A percentile compares a stretch with the other conserved stretches of the same genome.
Conservation (phyloP, 2,113 vertebrate species). For the Pluvianellus socialis region DNA sequence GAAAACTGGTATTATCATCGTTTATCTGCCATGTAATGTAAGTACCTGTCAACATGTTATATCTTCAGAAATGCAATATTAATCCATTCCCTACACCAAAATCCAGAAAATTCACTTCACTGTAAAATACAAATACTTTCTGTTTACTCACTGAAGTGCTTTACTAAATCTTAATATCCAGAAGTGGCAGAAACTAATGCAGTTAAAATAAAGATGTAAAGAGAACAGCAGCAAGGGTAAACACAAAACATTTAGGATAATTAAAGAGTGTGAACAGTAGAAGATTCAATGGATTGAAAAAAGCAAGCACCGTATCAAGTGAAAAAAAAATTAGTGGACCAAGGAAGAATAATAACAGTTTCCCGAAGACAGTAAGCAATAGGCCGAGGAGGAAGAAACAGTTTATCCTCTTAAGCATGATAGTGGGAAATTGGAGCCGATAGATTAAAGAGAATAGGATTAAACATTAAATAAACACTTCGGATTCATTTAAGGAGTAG, state of each 20-base stretch:
- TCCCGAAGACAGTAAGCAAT: not conserved
- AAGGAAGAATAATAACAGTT: not conserved
- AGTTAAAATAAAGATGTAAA: constrained; percentile 17
- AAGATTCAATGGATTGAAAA: constrained; percentile 8
- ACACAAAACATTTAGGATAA: not conserved
- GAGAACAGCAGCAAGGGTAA: not conserved
- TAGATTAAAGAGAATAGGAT: not conserved
- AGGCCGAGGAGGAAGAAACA: not conserved
- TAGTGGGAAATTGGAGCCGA: not conserved
- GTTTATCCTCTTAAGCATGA: constrained; percentile 5
- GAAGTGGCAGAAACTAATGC: constrained; percentile 1
- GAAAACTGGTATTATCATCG: constrained; percentile 22
- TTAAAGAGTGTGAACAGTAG: not conserved
- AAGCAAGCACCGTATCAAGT: not conserved
- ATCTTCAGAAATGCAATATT: constrained; percentile 1
- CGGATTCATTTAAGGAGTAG: not conserved
- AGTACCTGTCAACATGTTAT: constrained; percentile 15
- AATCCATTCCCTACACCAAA: constrained; percentile 1
- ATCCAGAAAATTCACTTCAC: not conserved
- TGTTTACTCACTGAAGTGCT: not conserved
- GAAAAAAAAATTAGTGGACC: constrained; percentile 4
- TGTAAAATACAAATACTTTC: constrained; percentile 18
- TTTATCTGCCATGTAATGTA: constrained; percentile 48
- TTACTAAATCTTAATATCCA: constrained; percentile 40
- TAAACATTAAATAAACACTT: not conserved